Base-by-base conservation (phyloP, 2,797 vertebrate species). In the Chaunax sp. region DNA sequence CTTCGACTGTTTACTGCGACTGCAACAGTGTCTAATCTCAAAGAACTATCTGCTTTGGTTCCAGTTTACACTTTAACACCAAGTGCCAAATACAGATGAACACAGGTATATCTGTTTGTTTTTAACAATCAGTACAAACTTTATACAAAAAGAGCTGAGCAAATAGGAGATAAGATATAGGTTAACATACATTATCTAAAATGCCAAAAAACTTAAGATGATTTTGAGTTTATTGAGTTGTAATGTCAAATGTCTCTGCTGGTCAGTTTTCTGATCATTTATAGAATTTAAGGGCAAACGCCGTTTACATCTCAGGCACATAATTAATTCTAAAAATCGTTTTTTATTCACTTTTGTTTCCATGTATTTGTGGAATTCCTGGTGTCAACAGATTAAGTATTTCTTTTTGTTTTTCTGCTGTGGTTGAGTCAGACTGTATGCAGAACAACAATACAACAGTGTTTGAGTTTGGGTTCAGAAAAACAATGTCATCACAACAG, bases 21-120 rank as follows among this genome's bases (percentile, higher is more conserved):
- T 30, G 13, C 44, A 35, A 28, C 41, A 49, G 18, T 51, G 23
- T 26, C 57, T 82, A 22, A 60, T 64, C 0, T 35, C 40, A 19
- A 11, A 66, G 51, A 16, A 73, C 25, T 20, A 4, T 54, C 37
- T 38, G 18, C 15, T 51, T n/a, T 47, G 20, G 22, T 44, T 69
- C 25, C 54, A 56, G 26, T 71, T 78, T 30, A 47, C 50, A 63
- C 25, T 54, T 52, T 63, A 40, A 64, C 47, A 60, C 19, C 1
- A 58, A 35, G 13, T 61, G 46, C 15, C 49, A 59, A 41, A 68
- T 59, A 14, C 19, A 54, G 15, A 35, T 15, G 44, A 23, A 23
- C 52, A 61, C 22, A 55, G 20, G 3, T 71, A 44, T 37, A 41
- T 49, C 18, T 1, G 33, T 1, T 72, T 16, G 14, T 15, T 40